Evolutionary conservation across 37 sponge, comb jelly and placozoan genomes (phyloP), one percentile per base, ranked within the genome.

Genomic region (Aphrocallistes beatrix): DNA sequence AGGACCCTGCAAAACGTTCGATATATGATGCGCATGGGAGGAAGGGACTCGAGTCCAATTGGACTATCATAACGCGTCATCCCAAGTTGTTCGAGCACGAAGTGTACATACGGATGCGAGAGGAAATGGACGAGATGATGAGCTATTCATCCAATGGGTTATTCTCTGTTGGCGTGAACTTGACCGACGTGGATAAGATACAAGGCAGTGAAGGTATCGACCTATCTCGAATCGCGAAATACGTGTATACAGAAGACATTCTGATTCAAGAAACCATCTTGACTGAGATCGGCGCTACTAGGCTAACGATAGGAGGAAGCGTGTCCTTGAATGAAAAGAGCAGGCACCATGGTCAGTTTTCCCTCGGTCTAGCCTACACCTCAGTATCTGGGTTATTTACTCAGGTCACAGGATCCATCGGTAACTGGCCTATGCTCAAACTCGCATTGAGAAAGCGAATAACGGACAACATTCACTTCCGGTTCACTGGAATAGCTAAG

Each of bases 21-120:
- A 90, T 99, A 23, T 99, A 99, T 51, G 94, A 99, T 69, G 83
- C 84, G 32, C 87, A 90, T 50, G 99, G 99, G 23, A 87, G 86
- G 45, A 83, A 89, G 85, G 97, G 99, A 8, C 37, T 99, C 45
- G 88, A 89, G 47, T 42, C 82, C 21, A 60, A 60, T 60, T 60
- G 75, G 75, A 60, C 75, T 8, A 30, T 60, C 75, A 30, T 23
- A 3, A 82, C 16, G 6, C 83, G 83, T 21, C 23, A 39, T 37
- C 39, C 83, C 28, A 82, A 19, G 1, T n/a, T 82, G 37, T 19
- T 36, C n/a, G 83, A 37, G 30, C 83, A 38, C 39, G 39, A 82
- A 10, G 83, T 38, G n/a, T 37, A 36, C n/a, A 3, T 82, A 37
- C 13, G 83, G 1, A 3, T 37, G 75, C 75, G 75, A 32, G 75